phyloP scores from a whole-genome alignment of 1,140 invertebrate species.

The Maconellicoccus hirsutus region DNA sequence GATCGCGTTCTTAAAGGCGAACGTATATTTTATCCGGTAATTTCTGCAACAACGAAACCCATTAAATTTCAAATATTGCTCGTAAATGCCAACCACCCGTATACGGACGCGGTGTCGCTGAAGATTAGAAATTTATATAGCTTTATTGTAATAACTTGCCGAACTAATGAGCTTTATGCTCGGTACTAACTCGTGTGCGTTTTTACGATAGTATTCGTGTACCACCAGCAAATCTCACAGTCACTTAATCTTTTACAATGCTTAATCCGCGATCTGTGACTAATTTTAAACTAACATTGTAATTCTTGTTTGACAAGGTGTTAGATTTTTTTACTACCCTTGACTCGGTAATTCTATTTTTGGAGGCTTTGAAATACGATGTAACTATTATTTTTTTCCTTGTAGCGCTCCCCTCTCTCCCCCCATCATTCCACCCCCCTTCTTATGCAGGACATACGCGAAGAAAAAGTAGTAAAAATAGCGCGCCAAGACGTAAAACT shows the following conservation, averaged over 20 bases:
- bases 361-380: no score
- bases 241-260: slow-evolving; percentile 2
- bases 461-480: no score
- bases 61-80: slow-evolving; percentile 23
- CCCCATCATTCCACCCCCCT: no score
- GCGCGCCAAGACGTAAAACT: no score
- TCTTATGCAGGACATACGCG: no score
- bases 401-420: no score
- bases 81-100: slow-evolving; percentile 18
- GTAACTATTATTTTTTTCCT: no score
- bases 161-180: slow-evolving; percentile 17
- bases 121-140: slow-evolving; percentile 19
- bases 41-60: slow-evolving; percentile 20
- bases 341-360: no score
- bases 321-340: no score
- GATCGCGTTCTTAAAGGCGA: background rate
- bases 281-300: slow-evolving; percentile 13
- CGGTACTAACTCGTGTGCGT: background rate
- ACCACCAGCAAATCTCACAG: background rate
- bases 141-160: slow-evolving; percentile 17
- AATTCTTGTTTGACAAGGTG: slow-evolving; percentile 12
- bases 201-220: no score
- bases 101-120: background rate
- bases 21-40: slow-evolving; percentile 18
- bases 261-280: slow-evolving; percentile 12